phyloP scores from a whole-genome alignment of 2,888 invertebrate species.

The Gortyna flavago region DNA sequence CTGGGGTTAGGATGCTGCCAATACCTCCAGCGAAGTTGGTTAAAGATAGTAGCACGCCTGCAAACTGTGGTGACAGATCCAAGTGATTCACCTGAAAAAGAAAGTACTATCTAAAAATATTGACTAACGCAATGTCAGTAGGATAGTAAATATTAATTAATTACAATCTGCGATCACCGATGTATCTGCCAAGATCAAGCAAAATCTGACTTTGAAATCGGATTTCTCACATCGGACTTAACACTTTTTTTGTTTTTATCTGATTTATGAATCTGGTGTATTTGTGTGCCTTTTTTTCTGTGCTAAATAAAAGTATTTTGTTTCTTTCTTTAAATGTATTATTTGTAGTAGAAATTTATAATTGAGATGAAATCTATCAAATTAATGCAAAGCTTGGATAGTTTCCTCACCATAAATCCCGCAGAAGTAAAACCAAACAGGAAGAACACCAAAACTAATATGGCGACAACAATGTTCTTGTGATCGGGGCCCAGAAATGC shows the following conservation, averaged over 20 bases:
- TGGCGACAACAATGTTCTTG: constrained; percentile 87
- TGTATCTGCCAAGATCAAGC: background rate
- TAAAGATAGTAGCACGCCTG: constrained; percentile 94
- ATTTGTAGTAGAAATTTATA: background rate
- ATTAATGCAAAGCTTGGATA: background rate
- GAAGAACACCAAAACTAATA: constrained; percentile 91
- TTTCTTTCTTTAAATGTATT: background rate
- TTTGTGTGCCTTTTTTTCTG: background rate
- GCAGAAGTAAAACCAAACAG: constrained; percentile 92
- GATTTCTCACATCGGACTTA: background rate
- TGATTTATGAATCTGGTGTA: background rate
- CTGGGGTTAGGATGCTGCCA: constrained; percentile 93
- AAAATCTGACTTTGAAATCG: background rate
- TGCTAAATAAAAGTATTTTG: background rate
- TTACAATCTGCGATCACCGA: background rate
- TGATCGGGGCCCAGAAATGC: constrained; percentile 85
- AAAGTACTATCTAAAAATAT: background rate
- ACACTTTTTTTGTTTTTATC: background rate
- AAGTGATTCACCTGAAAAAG: constrained; percentile 92
- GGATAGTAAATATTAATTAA: background rate
- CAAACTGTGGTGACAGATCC: constrained; percentile 95
- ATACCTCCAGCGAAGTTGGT: constrained; percentile 93
- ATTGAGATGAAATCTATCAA: background rate
- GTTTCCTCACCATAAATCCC: constrained; percentile 91
- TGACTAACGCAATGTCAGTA: background rate